A percentile compares a stretch with the other conserved stretches of the same genome.
These are phyloP conservation scores for Gambelia wislizenii DNA, from an alignment of 2,797 vertebrate genomes.

Conservation along the genomic window DNA sequence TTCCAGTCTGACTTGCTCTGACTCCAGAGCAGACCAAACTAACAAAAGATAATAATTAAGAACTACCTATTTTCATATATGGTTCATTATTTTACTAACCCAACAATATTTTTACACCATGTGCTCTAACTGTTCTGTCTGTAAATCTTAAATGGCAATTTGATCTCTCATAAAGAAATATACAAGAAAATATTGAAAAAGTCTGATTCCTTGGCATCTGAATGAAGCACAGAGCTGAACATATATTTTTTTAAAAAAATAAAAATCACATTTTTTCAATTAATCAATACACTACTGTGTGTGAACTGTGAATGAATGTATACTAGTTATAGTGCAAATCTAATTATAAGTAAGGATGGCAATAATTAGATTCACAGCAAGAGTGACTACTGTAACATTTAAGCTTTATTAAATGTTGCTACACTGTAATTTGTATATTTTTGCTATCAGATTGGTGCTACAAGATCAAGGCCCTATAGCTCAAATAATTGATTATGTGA, in stretches of 20 bases:
- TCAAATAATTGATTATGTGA: not conserved
- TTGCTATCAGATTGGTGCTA: constrained; percentile 27
- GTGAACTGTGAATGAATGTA: not conserved
- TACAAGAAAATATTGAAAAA: not conserved
- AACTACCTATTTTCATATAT: constrained; percentile 76
- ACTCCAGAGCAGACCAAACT: constrained; percentile 87
- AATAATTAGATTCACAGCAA: constrained; percentile 4
- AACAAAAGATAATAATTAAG: constrained; percentile 86
- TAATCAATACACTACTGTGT: not conserved
- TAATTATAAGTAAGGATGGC: not conserved
- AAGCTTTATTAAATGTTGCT: constrained; percentile 36
- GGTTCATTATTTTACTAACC: constrained; percentile 54
- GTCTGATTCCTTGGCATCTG: constrained; percentile 21
- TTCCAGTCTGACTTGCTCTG: constrained; percentile 82
- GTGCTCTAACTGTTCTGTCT: constrained; percentile 27
- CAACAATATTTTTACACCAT: constrained; percentile 16
- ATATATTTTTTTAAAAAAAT: not conserved
- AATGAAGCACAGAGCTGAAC: constrained; percentile 26
- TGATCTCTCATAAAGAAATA: not conserved
- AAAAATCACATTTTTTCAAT: not conserved
- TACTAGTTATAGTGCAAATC: constrained; percentile 13
- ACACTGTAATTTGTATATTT: constrained; percentile 37
- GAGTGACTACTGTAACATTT: constrained; percentile 21
- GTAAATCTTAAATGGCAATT: constrained; percentile 12
- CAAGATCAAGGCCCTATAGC: constrained; percentile 20